phyloP scores from a whole-genome alignment of 2,113 vertebrate genomes.

The Leuciscus idus region DNA sequence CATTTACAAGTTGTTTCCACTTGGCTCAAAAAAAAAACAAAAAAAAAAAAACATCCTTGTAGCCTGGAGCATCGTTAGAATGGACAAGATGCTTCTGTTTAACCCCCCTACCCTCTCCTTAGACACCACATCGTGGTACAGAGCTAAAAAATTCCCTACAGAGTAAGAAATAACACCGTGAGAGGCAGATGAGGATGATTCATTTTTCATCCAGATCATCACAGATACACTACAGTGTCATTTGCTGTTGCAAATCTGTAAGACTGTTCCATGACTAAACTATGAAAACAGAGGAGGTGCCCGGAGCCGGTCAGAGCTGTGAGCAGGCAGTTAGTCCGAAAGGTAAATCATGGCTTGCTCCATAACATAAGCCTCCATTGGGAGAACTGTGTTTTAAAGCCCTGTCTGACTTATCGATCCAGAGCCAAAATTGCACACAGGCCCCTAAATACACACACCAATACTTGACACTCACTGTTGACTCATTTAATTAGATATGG shows the following conservation, averaged over 20 bases:
- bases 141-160: background rate
- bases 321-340: conserved; percentile 20
- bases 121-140: background rate
- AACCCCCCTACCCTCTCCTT: background rate
- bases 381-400: conserved; percentile 47
- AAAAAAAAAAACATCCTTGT: background rate
- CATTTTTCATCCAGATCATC: conserved; percentile 25
- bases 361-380: conserved; percentile 37
- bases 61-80: background rate
- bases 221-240: background rate
- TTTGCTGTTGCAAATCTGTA: conserved; percentile 16
- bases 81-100: background rate
- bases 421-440: conserved; percentile 37
- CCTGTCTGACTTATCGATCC: conserved; percentile 42
- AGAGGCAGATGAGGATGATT: conserved; percentile 42
- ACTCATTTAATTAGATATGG: conserved; percentile 39
- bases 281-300: background rate
- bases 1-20: background rate
- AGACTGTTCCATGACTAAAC: background rate
- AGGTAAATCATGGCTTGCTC: conserved; percentile 35
- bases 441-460: conserved; percentile 43
- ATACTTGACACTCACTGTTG: conserved; percentile 47
- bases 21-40: background rate
- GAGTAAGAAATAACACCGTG: conserved; percentile 26
- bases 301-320: background rate